Evolutionary conservation across 2,888 invertebrate genomes (phyloP).

Genomic region (Ceraclea dissimilis): DNA sequence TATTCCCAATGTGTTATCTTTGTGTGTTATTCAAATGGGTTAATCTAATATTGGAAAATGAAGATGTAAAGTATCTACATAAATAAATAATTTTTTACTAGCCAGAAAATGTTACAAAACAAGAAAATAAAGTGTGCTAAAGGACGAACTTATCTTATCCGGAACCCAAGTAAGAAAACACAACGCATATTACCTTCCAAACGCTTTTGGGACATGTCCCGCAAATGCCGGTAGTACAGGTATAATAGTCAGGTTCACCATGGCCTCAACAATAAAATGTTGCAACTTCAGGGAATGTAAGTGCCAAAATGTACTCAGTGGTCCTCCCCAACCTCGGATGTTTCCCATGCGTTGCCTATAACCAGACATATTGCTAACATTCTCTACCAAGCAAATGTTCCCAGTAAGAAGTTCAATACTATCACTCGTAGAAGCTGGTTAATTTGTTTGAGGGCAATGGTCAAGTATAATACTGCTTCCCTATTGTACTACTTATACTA

Average conservation of each 20-base stretch:
- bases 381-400: constrained; percentile 12
- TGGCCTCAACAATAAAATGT: constrained; percentile 61
- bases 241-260: constrained; percentile 77
- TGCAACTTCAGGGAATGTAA: constrained; percentile 61
- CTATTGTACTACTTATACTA: too few species aligned
- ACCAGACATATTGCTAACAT: too few species aligned
- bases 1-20: too few species aligned
- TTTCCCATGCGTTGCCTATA: constrained; percentile 95
- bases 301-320: constrained; percentile 67
- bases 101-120: too few species aligned
- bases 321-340: constrained; percentile 84
- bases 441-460: too few species aligned
- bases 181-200: constrained; percentile 39
- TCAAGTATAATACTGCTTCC: too few species aligned
- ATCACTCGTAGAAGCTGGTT: background rate
- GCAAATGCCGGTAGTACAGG: constrained; percentile 86
- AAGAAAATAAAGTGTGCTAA: too few species aligned
- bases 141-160: too few species aligned
- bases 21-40: too few species aligned
- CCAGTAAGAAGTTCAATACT: background rate
- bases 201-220: constrained; percentile 78
- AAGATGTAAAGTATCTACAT: too few species aligned
- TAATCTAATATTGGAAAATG: too few species aligned
- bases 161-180: background rate
- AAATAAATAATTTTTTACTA: too few species aligned